Evolutionary conservation across 2,888 invertebrate species (phyloP), one percentile per base, ranked within the genome.

Genomic region (Resseliella maxima): DNA sequence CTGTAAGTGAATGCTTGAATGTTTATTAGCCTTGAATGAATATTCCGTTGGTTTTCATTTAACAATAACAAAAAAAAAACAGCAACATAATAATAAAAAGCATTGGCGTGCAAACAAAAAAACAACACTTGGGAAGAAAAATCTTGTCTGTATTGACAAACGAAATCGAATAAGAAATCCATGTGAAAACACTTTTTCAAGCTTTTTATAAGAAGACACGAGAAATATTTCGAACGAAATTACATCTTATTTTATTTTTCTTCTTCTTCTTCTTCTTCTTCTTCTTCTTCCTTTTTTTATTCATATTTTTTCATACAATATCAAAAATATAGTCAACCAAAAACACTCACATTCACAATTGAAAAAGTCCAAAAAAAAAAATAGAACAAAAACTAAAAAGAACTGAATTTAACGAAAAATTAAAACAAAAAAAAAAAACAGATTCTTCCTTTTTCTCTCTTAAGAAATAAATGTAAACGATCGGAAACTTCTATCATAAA

Each of bases 381-480:
- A 8, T 15, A 18, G 3, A 27, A 31, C 27, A 72, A 35, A 12
- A 72, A 35, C n/a, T n/a, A 31, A 72, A 31, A 31, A 31, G 1
- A 72, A 72, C 31, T 50, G 2, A 41, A 12, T 50, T 50, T 50
- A 38, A 18, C 31, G 35, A 45, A 45, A 45, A 45, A 64, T 31
- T 45, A 21, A 59, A 87, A 87, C 87, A 87, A 87, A 87, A 87
- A 87, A 88, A 87, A 87, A 87, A 87, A 87, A 86, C 72, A 83
- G 87, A 86, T 46, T 24, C 41, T 36, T 12, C n/a, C n/a, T n/a
- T n/a, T n/a, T n/a, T n/a, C n/a, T n/a, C n/a, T n/a, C n/a, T n/a
- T n/a, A n/a, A n/a, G n/a, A n/a, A n/a, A n/a, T n/a, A n/a, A n/a
- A n/a, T n/a, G n/a, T n/a, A 15, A 45, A 46, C 24, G 8, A 85